A percentile compares a stretch with the other conserved stretches of the same genome.
These are phyloP conservation scores for Dendronephthya gigantea DNA, from an alignment of 64 coral and sea anemone species.

Conservation along the genomic window DNA sequence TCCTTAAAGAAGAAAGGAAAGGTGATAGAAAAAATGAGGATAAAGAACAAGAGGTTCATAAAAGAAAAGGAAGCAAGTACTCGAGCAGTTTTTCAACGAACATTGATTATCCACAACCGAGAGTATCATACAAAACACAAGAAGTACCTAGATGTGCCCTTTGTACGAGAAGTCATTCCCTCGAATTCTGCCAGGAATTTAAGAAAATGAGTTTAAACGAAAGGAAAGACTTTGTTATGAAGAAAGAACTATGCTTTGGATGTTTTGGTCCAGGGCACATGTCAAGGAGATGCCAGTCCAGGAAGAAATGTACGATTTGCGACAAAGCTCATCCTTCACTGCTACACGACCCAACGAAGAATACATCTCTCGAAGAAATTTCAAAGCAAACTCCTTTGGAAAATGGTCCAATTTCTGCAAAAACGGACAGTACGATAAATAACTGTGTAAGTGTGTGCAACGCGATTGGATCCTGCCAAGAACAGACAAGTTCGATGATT, in stretches of 20 bases:
- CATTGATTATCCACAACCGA: too few species aligned
- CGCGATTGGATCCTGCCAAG: background rate
- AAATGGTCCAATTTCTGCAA: background rate
- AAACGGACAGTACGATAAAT: background rate
- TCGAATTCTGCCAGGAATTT: background rate
- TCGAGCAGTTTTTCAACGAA: too few species aligned
- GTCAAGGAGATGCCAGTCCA: slow-evolving; percentile 19
- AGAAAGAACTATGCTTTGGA: slow-evolving; percentile 23
- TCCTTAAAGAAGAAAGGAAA: background rate
- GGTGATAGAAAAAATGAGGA: background rate
- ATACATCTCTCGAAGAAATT: background rate
- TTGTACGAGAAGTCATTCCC: background rate
- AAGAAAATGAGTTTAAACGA: background rate
- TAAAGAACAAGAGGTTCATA: background rate
- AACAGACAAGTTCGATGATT: background rate
- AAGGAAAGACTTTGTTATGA: slow-evolving; percentile 5
- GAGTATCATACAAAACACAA: background rate
- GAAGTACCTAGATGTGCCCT: background rate
- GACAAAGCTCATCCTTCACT: slow-evolving; percentile 19
- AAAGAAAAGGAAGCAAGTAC: too few species aligned
- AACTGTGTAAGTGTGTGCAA: background rate
- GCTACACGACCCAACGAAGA: background rate
- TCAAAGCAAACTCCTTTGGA: background rate
- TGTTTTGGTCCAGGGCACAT: slow-evolving; percentile 20
- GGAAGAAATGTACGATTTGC: slow-evolving; percentile 3